A percentile compares a stretch with the other conserved stretches of the same genome.
Conservation (phyloP, 2,888 invertebrate species). For the Apomyelois bistriatella region DNA sequence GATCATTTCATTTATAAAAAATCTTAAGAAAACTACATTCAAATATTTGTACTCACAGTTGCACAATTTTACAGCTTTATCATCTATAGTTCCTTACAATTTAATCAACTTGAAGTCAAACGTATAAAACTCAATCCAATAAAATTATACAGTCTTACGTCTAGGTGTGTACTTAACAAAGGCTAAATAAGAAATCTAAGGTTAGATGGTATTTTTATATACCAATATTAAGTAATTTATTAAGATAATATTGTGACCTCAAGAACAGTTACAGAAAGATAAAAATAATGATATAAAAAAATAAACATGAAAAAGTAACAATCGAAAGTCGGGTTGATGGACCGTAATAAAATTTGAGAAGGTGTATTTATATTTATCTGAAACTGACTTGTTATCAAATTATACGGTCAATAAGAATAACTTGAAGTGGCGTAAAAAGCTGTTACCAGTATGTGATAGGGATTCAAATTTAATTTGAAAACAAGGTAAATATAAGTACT, state of each 20-base stretch:
- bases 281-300: background rate
- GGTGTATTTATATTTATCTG: constrained; percentile 1
- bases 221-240: no score
- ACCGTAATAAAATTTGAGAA: constrained; percentile 2
- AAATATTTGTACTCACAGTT: no score
- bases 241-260: background rate
- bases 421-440: constrained; percentile 29
- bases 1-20: no score
- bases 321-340: background rate
- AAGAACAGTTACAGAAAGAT: background rate
- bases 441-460: constrained; percentile 32
- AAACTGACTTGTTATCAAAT: background rate
- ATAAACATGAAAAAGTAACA: background rate
- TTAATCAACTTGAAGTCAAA: no score
- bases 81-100: no score
- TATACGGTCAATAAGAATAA: constrained; percentile 22
- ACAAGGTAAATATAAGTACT: constrained; percentile 52
- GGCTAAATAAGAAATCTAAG: no score
- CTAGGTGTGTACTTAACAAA: no score
- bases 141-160: no score
- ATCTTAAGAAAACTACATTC: no score
- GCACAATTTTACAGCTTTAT: no score
- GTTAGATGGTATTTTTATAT: no score
- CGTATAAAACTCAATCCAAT: no score
- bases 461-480: constrained; percentile 49